phyloP scores from a whole-genome alignment of 2,888 invertebrate species.

The Mystacides longicornis region DNA sequence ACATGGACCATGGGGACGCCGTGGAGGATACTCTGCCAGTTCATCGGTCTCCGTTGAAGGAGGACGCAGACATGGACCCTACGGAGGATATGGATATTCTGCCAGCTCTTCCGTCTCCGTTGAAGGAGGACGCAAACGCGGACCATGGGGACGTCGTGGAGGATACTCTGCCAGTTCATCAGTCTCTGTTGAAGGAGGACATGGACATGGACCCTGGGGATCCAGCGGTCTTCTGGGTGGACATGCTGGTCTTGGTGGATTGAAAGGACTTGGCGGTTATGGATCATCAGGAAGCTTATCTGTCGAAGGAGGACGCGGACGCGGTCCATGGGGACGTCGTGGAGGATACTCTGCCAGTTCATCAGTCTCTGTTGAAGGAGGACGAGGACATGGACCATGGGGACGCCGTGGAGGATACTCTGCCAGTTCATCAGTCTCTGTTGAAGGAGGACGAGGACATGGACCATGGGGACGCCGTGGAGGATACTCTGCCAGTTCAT shows the following conservation, averaged over 20 bases:
- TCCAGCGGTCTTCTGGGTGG: no score
- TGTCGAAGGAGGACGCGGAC: slow-evolving; percentile 1
- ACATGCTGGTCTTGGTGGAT: no score
- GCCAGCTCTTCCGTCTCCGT: background rate
- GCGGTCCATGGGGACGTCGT: background rate
- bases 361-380: slow-evolving; percentile 2
- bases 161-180: background rate
- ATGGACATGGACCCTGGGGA: background rate
- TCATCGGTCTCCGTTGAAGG: slow-evolving; percentile 8
- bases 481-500: background rate
- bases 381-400: slow-evolving; percentile 8
- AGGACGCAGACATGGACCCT: background rate
- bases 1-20: background rate
- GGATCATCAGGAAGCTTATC: background rate
- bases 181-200: slow-evolving; percentile 5
- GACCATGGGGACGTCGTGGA: slow-evolving; percentile 10
- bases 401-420: slow-evolving; percentile 5
- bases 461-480: slow-evolving; percentile 8
- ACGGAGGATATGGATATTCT: background rate
- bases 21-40: background rate
- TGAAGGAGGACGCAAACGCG: slow-evolving; percentile 2
- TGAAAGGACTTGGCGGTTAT: background rate
- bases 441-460: slow-evolving; percentile 6
- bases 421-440: slow-evolving; percentile 5
- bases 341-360: background rate